phyloP scores from a whole-genome alignment of 2,113 vertebrate genomes.

The Naja naja region DNA sequence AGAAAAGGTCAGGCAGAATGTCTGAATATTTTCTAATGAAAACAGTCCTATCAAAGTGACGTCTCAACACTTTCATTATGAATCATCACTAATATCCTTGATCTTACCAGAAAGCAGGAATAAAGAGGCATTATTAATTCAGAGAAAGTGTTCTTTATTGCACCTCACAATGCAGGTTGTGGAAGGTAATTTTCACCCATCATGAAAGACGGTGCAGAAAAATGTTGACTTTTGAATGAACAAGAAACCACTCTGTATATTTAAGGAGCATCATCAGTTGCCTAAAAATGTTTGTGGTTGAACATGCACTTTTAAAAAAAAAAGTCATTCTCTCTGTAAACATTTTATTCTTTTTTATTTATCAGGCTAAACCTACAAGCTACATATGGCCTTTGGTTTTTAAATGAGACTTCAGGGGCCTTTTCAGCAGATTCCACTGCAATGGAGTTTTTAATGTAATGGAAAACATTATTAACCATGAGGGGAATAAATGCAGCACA shows the following conservation, averaged over 20 bases:
- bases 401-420: neutral
- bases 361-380: neutral
- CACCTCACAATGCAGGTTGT: neutral
- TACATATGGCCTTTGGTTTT: neutral
- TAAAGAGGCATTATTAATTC: neutral
- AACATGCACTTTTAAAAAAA: neutral
- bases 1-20: slow-evolving; percentile 15
- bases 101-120: slow-evolving; percentile 1
- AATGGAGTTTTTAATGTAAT: neutral
- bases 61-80: slow-evolving; percentile 28
- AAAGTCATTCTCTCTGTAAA: neutral
- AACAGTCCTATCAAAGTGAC: slow-evolving; percentile 32
- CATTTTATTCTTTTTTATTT: neutral
- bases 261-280: neutral
- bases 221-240: neutral
- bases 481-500: neutral
- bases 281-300: neutral
- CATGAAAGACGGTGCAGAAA: neutral
- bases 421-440: neutral
- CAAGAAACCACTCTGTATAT: neutral
- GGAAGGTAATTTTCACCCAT: neutral
- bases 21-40: slow-evolving; percentile 51
- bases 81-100: slow-evolving; percentile 4
- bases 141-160: neutral
- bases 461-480: neutral